phyloP scores from a whole-genome alignment of 2,113 vertebrate species.

The Hydrochoerus hydrochaeris region DNA sequence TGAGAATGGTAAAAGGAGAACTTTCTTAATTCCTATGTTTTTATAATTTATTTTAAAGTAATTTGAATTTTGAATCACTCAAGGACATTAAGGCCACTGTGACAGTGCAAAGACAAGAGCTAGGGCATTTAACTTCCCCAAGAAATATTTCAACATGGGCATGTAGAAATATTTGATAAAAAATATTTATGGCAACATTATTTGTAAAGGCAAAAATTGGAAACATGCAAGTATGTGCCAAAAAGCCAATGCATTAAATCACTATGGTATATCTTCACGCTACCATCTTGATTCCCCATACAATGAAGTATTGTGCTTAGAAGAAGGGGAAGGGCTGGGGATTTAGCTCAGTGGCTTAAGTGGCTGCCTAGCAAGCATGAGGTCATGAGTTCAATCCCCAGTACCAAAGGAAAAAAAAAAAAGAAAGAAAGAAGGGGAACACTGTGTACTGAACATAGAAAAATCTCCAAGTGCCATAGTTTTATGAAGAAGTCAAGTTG shows the following conservation, averaged over 20 bases:
- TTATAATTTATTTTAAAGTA: neutral
- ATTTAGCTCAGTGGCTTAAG: too few species aligned
- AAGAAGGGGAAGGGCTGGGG: neutral
- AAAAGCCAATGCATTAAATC: neutral
- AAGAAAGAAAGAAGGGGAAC: neutral
- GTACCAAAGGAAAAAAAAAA: too few species aligned
- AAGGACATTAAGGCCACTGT: too few species aligned
- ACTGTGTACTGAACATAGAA: neutral
- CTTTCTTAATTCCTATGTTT: neutral
- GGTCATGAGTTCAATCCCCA: too few species aligned
- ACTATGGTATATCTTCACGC: neutral
- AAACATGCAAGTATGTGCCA: neutral
- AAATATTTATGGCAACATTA: neutral
- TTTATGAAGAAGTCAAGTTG: constrained; percentile 2
- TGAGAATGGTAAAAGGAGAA: neutral
- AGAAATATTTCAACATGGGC: neutral
- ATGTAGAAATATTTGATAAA: neutral
- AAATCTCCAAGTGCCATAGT: neutral
- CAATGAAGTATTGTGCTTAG: neutral
- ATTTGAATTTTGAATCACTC: neutral
- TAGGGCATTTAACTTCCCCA: neutral
- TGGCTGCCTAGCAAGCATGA: too few species aligned
- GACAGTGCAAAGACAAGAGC: too few species aligned
- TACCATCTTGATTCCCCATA: neutral
- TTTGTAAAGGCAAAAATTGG: neutral